A percentile compares a stretch with the other conserved stretches of the same genome.
Conservation (phyloP, 1,140 invertebrate species). For the Caerostris darwini region DNA sequence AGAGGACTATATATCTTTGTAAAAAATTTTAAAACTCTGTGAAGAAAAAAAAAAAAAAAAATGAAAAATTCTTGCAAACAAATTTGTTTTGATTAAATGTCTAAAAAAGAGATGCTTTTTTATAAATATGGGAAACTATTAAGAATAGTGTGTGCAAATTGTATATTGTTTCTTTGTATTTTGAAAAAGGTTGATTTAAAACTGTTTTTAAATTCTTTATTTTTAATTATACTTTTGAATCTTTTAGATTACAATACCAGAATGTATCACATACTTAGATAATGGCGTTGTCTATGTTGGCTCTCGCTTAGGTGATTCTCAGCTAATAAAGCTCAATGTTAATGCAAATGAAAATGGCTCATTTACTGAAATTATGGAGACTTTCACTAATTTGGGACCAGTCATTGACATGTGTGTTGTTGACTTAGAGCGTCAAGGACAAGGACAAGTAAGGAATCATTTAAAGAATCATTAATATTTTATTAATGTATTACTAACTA, state of each 20-base stretch:
- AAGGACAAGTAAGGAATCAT: constrained; percentile 87
- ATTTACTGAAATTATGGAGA: constrained; percentile 97
- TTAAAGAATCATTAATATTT: background rate
- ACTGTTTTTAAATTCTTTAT: no score
- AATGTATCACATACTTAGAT: constrained; percentile 99
- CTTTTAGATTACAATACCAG: constrained; percentile 94
- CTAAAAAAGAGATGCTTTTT: no score
- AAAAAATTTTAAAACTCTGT: no score
- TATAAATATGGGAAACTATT: no score
- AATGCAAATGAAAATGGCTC: constrained; percentile 92
- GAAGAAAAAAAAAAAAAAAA: no score
- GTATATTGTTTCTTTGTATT: no score
- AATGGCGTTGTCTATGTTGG: constrained; percentile 99
- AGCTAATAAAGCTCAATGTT: constrained; percentile 94
- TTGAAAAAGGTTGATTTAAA: no score
- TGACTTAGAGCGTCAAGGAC: constrained; percentile 97
- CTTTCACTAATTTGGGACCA: constrained; percentile 97
- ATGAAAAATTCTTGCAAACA: no score
- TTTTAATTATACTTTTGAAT: background rate
- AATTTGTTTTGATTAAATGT: no score
- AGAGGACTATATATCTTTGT: no score
- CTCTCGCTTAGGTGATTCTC: constrained; percentile 97
- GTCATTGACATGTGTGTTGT: constrained; percentile 99
- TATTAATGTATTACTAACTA: no score
- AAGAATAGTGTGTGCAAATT: no score